phyloP scores from a whole-genome alignment of 2,113 vertebrate genomes.

The Heteronetta atricapilla region DNA sequence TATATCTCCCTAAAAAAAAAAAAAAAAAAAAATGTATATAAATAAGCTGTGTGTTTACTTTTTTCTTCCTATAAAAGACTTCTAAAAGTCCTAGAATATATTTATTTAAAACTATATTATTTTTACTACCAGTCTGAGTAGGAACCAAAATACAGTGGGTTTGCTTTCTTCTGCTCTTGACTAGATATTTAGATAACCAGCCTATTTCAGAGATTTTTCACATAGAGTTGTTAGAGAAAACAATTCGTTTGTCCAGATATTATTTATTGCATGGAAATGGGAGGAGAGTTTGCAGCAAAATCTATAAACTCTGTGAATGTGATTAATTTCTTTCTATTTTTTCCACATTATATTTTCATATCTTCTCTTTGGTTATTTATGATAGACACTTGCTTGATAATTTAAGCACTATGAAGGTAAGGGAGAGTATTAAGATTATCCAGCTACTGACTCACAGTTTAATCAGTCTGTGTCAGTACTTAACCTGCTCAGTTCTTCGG shows the following conservation, averaged over 20 bases:
- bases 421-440: neutral
- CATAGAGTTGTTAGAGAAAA: neutral
- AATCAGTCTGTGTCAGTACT: neutral
- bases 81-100: neutral
- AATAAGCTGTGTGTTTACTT: neutral
- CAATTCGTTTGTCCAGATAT: neutral
- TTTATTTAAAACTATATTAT: neutral
- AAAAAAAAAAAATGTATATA: neutral
- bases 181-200: neutral
- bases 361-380: neutral
- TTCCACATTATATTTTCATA: neutral
- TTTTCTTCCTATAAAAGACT: neutral
- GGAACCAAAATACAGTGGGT: neutral
- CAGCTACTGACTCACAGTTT: neutral
- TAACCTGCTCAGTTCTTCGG: neutral
- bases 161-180: neutral
- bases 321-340: neutral
- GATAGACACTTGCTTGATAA: neutral
- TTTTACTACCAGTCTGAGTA: neutral
- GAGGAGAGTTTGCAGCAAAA: neutral
- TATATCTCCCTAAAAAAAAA: neutral
- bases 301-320: neutral
- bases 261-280: neutral
- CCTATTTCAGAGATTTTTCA: neutral
- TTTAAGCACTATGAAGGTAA: neutral